phyloP scores from a whole-genome alignment of 2,888 invertebrate genomes.

The Monopis laevigella region DNA sequence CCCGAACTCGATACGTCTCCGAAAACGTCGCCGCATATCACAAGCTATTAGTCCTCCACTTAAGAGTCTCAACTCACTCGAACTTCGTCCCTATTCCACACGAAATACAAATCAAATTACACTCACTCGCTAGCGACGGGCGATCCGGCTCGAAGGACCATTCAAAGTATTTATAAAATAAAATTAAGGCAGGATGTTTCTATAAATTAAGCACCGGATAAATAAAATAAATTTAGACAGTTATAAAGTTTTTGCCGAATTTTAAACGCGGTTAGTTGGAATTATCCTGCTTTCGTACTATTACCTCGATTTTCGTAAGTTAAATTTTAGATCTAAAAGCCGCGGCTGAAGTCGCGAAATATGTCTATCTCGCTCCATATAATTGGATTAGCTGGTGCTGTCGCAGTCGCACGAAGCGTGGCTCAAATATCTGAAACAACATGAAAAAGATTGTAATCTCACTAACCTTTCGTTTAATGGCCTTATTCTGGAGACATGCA shows the following conservation, averaged over 20 bases:
- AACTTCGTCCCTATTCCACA: too few species aligned
- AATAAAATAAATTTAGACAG: conserved; percentile 12
- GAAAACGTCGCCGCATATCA: conserved; percentile 52
- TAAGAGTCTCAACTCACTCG: neutral
- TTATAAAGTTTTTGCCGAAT: conserved; percentile 28
- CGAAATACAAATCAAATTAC: too few species aligned
- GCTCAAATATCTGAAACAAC: conserved; percentile 51
- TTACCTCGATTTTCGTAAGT: conserved; percentile 51
- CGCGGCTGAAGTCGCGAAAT: conserved; percentile 50
- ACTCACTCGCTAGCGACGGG: too few species aligned
- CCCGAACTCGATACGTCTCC: conserved; percentile 29
- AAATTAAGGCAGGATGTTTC: conserved; percentile 38
- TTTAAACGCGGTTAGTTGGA: too few species aligned
- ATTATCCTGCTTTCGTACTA: conserved; percentile 29
- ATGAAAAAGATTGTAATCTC: conserved; percentile 15
- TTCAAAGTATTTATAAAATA: conserved; percentile 29
- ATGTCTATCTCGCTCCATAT: conserved; percentile 60
- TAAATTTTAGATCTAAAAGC: conserved; percentile 22
- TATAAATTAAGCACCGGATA: conserved; percentile 16
- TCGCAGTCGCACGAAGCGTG: conserved; percentile 38
- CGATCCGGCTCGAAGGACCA: too few species aligned
- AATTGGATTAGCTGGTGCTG: conserved; percentile 32
- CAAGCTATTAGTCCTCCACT: conserved; percentile 24
- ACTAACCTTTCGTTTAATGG: neutral
- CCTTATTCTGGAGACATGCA: neutral